Conservation (phyloP, 92 coral and sea anemone genomes). For the Bergia puertoricense region DNA sequence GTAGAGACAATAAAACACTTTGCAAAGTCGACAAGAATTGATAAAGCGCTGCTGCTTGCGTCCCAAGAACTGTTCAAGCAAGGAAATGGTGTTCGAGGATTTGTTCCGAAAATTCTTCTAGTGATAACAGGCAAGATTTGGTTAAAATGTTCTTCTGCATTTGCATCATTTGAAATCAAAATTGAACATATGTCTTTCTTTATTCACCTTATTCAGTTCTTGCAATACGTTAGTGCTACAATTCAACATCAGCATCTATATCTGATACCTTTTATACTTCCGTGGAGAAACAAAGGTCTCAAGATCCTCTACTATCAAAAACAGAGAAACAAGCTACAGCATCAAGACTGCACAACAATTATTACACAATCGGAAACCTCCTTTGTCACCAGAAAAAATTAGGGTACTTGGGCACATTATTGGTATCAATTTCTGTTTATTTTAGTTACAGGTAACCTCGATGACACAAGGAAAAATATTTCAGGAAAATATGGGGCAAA, state of each 20-base stretch:
- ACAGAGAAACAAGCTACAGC: background rate
- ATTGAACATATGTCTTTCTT: background rate
- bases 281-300: background rate
- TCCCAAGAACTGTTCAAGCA: constrained; percentile 2
- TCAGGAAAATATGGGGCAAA: too few species aligned
- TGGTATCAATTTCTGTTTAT: too few species aligned
- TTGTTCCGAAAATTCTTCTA: constrained; percentile 3
- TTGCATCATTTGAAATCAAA: too few species aligned
- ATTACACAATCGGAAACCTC: background rate
- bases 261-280: background rate
- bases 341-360: background rate
- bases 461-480: too few species aligned
- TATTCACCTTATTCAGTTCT: background rate
- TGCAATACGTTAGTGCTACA: background rate
- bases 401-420: too few species aligned
- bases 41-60: constrained; percentile 11
- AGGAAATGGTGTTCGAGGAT: background rate
- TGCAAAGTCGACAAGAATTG: constrained; percentile 10
- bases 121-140: background rate
- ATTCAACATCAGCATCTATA: background rate
- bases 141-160: too few species aligned
- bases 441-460: too few species aligned
- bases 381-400: too few species aligned
- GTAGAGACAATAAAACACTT: background rate
- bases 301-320: background rate